Base-by-base conservation (phyloP, 2,797 vertebrate genomes). In the Arrhamphus sclerolepis region DNA sequence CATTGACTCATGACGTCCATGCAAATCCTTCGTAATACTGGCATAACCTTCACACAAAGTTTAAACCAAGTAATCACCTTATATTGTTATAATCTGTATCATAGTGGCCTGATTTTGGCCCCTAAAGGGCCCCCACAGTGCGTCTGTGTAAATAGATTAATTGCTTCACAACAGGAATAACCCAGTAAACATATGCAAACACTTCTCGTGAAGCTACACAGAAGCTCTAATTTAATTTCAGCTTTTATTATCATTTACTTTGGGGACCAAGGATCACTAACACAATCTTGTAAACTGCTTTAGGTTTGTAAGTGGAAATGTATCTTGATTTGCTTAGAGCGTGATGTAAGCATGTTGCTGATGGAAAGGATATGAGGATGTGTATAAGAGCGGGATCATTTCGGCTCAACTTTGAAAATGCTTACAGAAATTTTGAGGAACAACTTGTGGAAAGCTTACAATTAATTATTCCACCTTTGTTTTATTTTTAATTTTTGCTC, bases 301-400 rank as follows among this genome's bases (percentile, higher is more conserved):
- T 76, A 72, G 75, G 76, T 74, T 78, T 78, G 72, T 88, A 89
- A 90, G 89, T 87, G 88, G 70, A 51, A 68, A 62, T 76, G 80
- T 83, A 38, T 38, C 13, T 39, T 80, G 77, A 86, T 84, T 63
- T 73, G 51, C 66, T 66, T 56, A n/a, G 39, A 74, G 58, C 67
- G 55, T 49, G 41, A 19, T 44, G 59, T 48, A 41, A 46, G 31
- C 10, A 10, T 24, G 40, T 28, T 39, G 22, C 0, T 31, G 17
- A 17, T 69, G 6, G 4, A 62, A 49, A 10, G 22, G 34, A 54
- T 44, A 39, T 11, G 13, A 38, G 11, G 11, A 38, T 8, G 1
- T 16, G 34, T 38, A 34, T 11, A 34, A 34, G 2, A 34, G 4
- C 4, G 31, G 31, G 31, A 2, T 34, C 11, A 9, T 5, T 31